Evolutionary conservation across 2,113 vertebrate species (phyloP), one percentile per base, ranked within the genome.

Genomic region (Aphelocoma coerulescens): DNA sequence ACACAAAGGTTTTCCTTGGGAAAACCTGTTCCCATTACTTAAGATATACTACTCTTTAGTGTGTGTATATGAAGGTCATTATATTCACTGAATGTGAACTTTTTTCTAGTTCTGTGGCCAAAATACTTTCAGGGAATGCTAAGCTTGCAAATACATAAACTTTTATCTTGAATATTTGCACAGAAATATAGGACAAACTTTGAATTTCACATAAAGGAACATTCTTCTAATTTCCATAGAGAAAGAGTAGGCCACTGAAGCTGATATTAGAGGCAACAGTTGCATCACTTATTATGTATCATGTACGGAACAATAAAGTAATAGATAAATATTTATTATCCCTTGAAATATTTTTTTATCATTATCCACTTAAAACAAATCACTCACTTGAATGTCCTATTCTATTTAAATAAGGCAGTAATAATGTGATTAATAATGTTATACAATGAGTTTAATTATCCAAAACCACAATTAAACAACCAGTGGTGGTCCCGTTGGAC

Each of bases 11-110:
- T 91, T 96, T 96, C 74, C 71, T 63, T 80, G 79, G 82, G 77
- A 97, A 96, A 94, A 96, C 30, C 37, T 88, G 32, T 76, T 94
- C 78, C 49, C 78, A 66, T 93, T 94, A 87, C 52, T 87, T 89
- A 65, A 95, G 86, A 92, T 52, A 16, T 75, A 87, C 73, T 81
- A 41, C 65, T 57, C 76, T 78, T 84, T 11, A 73, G 75, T 55
- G 71, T 48, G 54, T 37, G 30, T 26, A 73, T 66, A 71, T 90
- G 66, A 86, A 89, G 67, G 39, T 28, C 22, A 83, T 93, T 88
- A 71, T 93, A 88, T 35, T 80, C 88, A 76, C 24, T 39, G 43
- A 88, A 88, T 62, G 23, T 51, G 41, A 88, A 41, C 48, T 88
- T 63, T 69, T 85, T 85, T 77, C 46, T 79, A 88, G 83, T 94